Evolutionary conservation across 2,797 vertebrate genomes (phyloP).

Genomic region (Melanogrammus aeglefinus): DNA sequence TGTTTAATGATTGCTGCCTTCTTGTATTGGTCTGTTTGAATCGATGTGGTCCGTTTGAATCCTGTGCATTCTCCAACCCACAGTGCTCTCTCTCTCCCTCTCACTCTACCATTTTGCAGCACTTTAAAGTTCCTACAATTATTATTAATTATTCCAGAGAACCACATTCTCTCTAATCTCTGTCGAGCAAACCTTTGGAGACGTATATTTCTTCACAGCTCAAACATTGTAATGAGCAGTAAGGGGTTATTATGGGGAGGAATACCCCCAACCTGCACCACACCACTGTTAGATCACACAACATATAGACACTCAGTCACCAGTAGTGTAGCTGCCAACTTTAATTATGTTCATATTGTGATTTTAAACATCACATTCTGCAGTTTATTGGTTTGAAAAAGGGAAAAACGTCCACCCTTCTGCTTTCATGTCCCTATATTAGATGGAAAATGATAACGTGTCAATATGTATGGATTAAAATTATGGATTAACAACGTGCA

Average conservation of each 20-base stretch:
- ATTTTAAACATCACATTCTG: background rate
- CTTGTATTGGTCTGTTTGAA: background rate
- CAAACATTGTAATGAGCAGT: background rate
- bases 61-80: background rate
- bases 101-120: background rate
- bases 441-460: background rate
- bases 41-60: background rate
- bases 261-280: background rate
- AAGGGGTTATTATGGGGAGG: background rate
- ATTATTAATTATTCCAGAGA: too few relatives aligned
- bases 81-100: background rate
- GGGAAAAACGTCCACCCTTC: background rate
- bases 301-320: background rate
- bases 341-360: background rate
- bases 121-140: background rate
- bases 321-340: background rate
- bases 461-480: background rate
- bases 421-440: background rate
- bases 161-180: too few relatives aligned
- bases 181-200: too few relatives aligned
- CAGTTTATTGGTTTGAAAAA: background rate
- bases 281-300: background rate
- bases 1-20: slow-evolving; percentile 26
- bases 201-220: too few relatives aligned
- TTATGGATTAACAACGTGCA: background rate